Conservation (phyloP, 2,888 invertebrate species). For the Metallyticus violacea region DNA sequence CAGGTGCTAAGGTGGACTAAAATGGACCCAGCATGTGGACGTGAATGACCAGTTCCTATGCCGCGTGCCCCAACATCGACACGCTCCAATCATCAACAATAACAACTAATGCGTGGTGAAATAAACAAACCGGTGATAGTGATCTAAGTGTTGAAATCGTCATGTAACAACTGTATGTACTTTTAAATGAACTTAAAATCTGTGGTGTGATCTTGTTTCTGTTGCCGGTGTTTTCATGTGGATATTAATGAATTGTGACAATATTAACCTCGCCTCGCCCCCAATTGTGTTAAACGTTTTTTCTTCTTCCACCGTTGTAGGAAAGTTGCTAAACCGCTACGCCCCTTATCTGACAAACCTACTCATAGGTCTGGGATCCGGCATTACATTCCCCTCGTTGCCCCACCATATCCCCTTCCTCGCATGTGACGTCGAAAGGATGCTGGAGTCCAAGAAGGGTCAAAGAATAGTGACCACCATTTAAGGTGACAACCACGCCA, state of each 20-base stretch:
- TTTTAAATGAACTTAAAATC: background rate
- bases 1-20: background rate
- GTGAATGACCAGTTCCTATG: background rate
- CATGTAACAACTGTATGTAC: background rate
- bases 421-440: constrained; percentile 12
- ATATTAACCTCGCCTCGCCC: background rate
- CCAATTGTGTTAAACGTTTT: background rate
- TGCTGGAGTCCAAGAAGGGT: constrained; percentile 29
- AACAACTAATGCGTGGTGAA: background rate
- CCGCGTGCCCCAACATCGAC: background rate
- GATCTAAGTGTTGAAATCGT: background rate
- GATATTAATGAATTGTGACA: background rate
- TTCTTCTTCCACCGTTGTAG: background rate
- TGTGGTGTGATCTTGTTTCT: background rate
- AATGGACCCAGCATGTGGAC: background rate
- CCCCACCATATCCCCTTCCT: background rate
- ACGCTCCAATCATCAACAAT: background rate
- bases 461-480: constrained; percentile 28
- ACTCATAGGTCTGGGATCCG: constrained; percentile 6
- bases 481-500: constrained; percentile 30
- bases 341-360: constrained; percentile 10
- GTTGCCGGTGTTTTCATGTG: background rate
- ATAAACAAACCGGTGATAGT: background rate
- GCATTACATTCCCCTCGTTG: constrained; percentile 40
- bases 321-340: constrained; percentile 20